Evolutionary conservation across 2,888 invertebrate species (phyloP), one percentile per base, ranked within the genome.

Genomic region (Phyllotreta striolata): DNA sequence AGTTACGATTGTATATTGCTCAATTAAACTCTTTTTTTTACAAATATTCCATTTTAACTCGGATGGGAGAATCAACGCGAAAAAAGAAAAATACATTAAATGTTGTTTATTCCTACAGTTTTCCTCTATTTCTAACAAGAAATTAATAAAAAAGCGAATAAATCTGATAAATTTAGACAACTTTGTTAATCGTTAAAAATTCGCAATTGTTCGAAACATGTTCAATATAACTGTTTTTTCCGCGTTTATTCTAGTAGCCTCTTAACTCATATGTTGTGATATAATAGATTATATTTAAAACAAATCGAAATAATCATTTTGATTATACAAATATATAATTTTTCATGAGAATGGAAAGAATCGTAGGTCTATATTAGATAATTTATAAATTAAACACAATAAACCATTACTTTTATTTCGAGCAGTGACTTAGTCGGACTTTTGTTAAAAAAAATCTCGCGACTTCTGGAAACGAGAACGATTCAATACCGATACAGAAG

Each of bases 361-460:
- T 69, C 66, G 81, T 82, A 82, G 81, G 81, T 82, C 82, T 82
- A 81, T 81, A 82, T 82, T 82, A 81, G 82, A 82, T 82, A 79
- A 79, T 73, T 76, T 76, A 76, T 74, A 73, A 66, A 70, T 64
- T 68, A 68, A 63, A 64, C 65, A 68, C 62, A 65, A 67, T 68
- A 65, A 66, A 55, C 62, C 66, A 40, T 57, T 57, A 37, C 47
- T n/a, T 49, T 49, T 10, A 35, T 7, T 49, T 12, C 37, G 12
- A 8, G 35, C 49, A 49, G 49, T 49, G 49, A 37, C 49, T 10
- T n/a, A 8, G 49, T 37, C 49, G 12, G 49, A 40, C 34, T 47
- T 44, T 58, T 46, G 35, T 24, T 38, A 47, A 24, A 24, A 39
- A 14, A 24, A 39, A 14, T 24, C 24, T 4, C 4, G 24, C 24